Conservation (phyloP, 2,888 invertebrate species). For the Gryllus longicercus region DNA sequence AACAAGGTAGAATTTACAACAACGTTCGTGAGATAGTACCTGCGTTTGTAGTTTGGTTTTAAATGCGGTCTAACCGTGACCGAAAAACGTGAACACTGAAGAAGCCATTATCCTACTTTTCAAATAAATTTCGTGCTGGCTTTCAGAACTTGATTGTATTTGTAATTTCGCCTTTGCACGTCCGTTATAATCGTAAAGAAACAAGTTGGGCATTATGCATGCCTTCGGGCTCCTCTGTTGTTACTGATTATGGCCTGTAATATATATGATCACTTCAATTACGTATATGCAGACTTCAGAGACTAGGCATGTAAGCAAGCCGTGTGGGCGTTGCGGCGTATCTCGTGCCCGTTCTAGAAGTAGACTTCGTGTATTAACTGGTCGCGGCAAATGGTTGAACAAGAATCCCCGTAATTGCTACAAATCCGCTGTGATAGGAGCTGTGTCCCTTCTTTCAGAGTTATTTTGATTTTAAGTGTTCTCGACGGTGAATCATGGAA, state of each 20-base stretch:
- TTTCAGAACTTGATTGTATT: not conserved
- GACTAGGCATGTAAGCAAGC: not conserved
- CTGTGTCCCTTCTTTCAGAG: not conserved
- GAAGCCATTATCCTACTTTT: constrained; percentile 8
- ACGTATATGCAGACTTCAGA: not conserved
- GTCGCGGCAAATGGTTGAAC: not conserved
- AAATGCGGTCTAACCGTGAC: not conserved
- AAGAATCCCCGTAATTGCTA: not conserved
- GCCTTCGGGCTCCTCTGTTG: not conserved
- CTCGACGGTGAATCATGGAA: not conserved
- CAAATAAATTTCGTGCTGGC: not conserved
- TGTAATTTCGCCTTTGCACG: constrained; percentile 1
- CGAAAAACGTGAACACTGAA: constrained; percentile 1
- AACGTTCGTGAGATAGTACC: not conserved
- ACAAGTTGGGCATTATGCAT: not conserved
- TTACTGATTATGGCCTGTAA: constrained; percentile 6
- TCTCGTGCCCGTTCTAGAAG: not conserved
- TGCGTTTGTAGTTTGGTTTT: not conserved
- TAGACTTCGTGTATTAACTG: not conserved
- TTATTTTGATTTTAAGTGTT: not conserved
- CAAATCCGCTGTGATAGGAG: not conserved
- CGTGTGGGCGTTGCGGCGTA: not conserved
- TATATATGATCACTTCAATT: constrained; percentile 9
- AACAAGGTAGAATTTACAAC: constrained; percentile 1
- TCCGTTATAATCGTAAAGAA: not conserved